These are phyloP conservation scores for Eubucco bourcierii DNA, from an alignment of 2,113 vertebrate species.

Conservation along the genomic window DNA sequence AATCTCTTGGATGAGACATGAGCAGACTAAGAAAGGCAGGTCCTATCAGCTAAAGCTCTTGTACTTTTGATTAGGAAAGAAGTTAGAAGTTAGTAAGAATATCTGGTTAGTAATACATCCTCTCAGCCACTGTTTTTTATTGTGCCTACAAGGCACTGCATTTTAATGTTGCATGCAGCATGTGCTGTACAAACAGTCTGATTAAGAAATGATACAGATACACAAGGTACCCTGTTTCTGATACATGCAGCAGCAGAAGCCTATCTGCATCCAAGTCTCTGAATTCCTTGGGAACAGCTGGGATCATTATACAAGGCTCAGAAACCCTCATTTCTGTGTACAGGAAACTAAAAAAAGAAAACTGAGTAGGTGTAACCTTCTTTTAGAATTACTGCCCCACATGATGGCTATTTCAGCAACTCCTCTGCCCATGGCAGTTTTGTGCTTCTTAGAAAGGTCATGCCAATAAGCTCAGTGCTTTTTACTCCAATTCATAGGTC, in stretches of 20 bases:
- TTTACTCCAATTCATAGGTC: constrained; percentile 72
- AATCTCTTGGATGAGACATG: neutral
- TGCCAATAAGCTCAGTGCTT: constrained; percentile 28
- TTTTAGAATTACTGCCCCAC: constrained; percentile 60
- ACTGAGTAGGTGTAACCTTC: constrained; percentile 41
- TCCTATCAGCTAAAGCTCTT: neutral
- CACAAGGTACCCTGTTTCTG: neutral
- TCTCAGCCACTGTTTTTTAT: neutral
- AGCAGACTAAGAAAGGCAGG: neutral
- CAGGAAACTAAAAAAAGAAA: constrained; percentile 38
- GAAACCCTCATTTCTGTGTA: neutral
- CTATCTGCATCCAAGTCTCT: neutral
- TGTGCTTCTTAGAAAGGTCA: constrained; percentile 66
- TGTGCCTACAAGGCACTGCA: neutral
- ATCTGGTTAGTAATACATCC: neutral
- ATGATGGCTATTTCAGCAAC: constrained; percentile 32
- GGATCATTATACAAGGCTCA: constrained; percentile 47
- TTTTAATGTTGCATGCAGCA: neutral
- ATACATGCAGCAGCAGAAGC: neutral
- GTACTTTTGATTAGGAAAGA: neutral
- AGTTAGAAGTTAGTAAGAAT: neutral
- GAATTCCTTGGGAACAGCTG: constrained; percentile 24
- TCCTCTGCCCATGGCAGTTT: constrained; percentile 44
- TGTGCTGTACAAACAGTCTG: neutral
- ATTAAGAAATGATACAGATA: neutral